These are phyloP conservation scores for Sterrhoptilus dennistouni DNA, from an alignment of 2,113 vertebrate species.

Conservation along the genomic window DNA sequence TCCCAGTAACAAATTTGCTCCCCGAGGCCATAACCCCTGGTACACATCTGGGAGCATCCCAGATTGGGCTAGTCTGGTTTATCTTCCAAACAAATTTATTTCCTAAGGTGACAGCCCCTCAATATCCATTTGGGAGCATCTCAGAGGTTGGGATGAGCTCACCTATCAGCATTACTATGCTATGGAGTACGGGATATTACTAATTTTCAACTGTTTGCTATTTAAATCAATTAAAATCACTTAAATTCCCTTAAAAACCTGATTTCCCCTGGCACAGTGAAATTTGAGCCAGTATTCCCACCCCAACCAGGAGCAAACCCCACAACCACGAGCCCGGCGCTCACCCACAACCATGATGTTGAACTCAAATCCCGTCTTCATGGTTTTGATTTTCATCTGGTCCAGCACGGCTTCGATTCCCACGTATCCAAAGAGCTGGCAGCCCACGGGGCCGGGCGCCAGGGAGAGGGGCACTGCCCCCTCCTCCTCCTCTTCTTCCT, in stretches of 20 bases:
- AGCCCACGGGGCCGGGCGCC: not conserved
- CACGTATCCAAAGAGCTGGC: constrained; percentile 84
- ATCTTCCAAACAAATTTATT: not conserved
- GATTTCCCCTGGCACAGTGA: fast-evolving
- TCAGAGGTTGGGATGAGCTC: not conserved
- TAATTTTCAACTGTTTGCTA: not conserved
- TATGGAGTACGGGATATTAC: fast-evolving
- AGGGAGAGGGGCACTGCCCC: not conserved
- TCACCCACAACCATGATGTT: constrained; percentile 98
- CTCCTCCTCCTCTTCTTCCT: constrained; percentile 19
- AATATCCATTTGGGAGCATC: not conserved
- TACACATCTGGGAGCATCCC: not conserved
- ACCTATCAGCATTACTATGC: not conserved
- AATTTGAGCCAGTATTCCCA: not conserved
- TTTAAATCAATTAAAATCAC: not conserved
- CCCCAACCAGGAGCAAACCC: not conserved
- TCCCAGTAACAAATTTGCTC: not conserved
- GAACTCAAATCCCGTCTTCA: constrained; percentile 94
- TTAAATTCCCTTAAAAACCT: not conserved
- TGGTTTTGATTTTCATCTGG: constrained; percentile 93
- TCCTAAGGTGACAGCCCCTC: not conserved
- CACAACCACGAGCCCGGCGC: fast-evolving
- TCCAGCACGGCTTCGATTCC: constrained; percentile 94
- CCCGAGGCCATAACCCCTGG: not conserved
- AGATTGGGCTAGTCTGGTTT: not conserved